Evolutionary conservation across 1,140 invertebrate genomes (phyloP).

Genomic region (Listronotus bonariensis): DNA sequence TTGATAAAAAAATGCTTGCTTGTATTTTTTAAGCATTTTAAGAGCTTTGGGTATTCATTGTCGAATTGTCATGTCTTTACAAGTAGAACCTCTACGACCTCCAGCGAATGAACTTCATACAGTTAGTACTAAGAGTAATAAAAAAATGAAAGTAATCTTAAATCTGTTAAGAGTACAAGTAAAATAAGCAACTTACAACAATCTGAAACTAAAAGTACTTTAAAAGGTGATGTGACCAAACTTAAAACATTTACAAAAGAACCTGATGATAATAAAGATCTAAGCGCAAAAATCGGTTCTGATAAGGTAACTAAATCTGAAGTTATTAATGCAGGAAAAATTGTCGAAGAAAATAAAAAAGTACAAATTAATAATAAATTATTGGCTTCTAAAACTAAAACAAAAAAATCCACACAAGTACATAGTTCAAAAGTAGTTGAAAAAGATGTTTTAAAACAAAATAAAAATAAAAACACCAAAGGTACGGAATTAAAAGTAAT

Average conservation of each 20-base stretch:
- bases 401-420: background rate
- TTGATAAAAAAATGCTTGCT: conserved; percentile 70
- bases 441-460: too few species aligned
- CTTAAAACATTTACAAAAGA: too few species aligned
- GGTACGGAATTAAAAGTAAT: too few species aligned
- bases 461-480: too few species aligned
- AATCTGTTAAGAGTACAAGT: background rate
- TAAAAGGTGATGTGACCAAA: too few species aligned
- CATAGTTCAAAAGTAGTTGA: too few species aligned
- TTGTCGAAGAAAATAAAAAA: conserved; percentile 50
- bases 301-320: too few species aligned
- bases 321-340: background rate
- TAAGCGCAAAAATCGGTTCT: too few species aligned
- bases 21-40: conserved; percentile 76
- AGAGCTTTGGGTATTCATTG: conserved; percentile 80
- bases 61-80: conserved; percentile 74
- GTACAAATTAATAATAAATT: conserved; percentile 40
- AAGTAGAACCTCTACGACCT: conserved; percentile 66
- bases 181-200: background rate
- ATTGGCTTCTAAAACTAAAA: background rate
- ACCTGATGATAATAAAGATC: too few species aligned
- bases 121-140: conserved; percentile 45
- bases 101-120: conserved; percentile 63
- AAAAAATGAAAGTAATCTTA: conserved; percentile 36
- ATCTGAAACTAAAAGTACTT: background rate